Evolutionary conservation across 2,888 invertebrate genomes (phyloP).

Genomic region (Pyrochroa serraticornis): DNA sequence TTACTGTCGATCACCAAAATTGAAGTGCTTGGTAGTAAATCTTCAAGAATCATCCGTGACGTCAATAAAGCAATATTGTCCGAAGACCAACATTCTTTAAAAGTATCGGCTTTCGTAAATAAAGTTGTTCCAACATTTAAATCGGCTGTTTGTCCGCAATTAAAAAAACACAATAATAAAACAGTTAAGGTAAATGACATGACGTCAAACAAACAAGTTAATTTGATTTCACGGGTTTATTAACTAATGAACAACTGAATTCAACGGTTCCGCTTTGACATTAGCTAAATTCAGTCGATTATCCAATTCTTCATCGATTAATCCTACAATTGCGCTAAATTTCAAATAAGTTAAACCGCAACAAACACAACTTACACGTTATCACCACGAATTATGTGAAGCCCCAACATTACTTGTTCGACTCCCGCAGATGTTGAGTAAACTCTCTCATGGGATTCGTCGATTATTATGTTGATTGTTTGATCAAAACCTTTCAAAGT

Average conservation of each 20-base stretch:
- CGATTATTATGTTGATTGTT: conserved; percentile 97
- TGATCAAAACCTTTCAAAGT: conserved; percentile 98
- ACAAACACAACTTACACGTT: conserved; percentile 76
- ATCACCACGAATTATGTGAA: conserved; percentile 97
- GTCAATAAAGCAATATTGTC: conserved; percentile 54
- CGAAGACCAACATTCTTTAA: conserved; percentile 53
- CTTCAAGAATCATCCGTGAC: conserved; percentile 52
- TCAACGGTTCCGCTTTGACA: conserved; percentile 84
- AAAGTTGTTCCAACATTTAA: conserved; percentile 51
- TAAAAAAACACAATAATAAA: neutral
- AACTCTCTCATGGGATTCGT: conserved; percentile 98
- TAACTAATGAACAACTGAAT: conserved; percentile 75
- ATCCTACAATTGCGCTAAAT: conserved; percentile 78
- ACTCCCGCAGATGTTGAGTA: conserved; percentile 92
- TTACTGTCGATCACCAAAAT: conserved; percentile 48
- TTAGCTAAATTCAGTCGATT: conserved; percentile 78
- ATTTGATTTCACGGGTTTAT: neutral
- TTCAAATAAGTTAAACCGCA: neutral
- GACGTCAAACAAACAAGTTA: neutral
- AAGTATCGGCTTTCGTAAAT: conserved; percentile 50
- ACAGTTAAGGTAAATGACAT: neutral
- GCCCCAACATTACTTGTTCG: conserved; percentile 92
- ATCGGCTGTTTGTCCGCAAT: neutral
- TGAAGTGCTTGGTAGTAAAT: conserved; percentile 49
- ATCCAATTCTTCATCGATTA: conserved; percentile 83